Conservation (phyloP, 35 echinoderm and acorn worm species). For the Chiridota heheva region DNA sequence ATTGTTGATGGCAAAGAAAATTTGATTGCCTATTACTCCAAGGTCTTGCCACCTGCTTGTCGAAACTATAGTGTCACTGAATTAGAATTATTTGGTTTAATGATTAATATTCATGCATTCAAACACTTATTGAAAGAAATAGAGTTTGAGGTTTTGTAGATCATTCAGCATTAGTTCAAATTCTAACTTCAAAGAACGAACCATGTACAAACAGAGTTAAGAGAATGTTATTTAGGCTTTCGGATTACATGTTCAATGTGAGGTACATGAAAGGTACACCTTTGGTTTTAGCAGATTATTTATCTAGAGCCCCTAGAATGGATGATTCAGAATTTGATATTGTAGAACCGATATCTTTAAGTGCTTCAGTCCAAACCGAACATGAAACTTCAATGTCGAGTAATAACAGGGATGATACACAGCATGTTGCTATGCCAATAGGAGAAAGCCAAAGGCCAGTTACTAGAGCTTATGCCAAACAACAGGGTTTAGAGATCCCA, state of each 20-base stretch:
- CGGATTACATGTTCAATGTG: not conserved
- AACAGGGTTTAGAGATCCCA: not conserved
- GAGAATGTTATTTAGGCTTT: not conserved
- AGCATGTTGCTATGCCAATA: not conserved
- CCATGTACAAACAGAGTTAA: not conserved
- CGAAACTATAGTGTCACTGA: constrained; percentile 32
- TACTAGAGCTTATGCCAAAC: not conserved
- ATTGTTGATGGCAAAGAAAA: constrained; percentile 28
- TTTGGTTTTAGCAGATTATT: not conserved
- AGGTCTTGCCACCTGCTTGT: constrained; percentile 20
- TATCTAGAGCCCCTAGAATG: not conserved
- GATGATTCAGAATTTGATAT: not conserved
- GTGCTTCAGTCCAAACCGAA: not conserved
- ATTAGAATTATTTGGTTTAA: constrained; percentile 30
- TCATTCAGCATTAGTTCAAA: too few species aligned
- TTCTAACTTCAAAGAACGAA: not conserved
- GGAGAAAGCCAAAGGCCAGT: not conserved
- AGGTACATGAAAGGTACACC: not conserved
- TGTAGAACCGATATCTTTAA: not conserved
- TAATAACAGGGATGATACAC: not conserved
- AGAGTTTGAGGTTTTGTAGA: too few species aligned
- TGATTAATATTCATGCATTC: constrained; percentile 14
- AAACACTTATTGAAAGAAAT: constrained; percentile 2
- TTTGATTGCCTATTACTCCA: constrained; percentile 31
- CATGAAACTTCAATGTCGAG: not conserved